Percentiles rank a stretch among this genome's conserved stretches.
Evolutionary conservation across 2,888 invertebrate genomes (phyloP).

Genomic region (Oithona nana): DNA sequence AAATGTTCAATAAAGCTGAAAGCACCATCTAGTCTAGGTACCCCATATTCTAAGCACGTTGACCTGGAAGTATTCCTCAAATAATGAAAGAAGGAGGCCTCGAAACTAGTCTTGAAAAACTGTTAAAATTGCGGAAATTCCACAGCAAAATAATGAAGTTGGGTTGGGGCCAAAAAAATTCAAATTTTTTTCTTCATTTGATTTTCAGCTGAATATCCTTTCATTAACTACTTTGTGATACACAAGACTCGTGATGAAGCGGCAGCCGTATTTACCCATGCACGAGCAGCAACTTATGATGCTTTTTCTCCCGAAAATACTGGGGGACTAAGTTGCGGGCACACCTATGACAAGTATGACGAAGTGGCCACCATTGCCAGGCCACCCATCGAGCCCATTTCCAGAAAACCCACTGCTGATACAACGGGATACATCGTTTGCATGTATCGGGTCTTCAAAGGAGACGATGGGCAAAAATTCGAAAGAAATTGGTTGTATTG

Average conservation of each 20-base stretch:
- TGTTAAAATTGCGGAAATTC: no score
- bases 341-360: constrained; percentile 45
- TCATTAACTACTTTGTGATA: constrained; percentile 74
- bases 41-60: no score
- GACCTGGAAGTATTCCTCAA: no score
- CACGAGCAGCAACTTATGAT: constrained; percentile 58
- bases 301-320: constrained; percentile 64
- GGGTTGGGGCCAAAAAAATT: not conserved
- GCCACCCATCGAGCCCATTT: constrained; percentile 50
- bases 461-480: constrained; percentile 75
- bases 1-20: no score
- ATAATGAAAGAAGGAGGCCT: no score
- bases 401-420: constrained; percentile 50
- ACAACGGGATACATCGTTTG: constrained; percentile 76
- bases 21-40: no score
- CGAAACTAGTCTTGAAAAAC: no score
- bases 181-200: not conserved
- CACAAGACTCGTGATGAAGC: constrained; percentile 71
- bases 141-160: no score
- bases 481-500: constrained; percentile 87
- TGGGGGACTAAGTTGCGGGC: constrained; percentile 66
- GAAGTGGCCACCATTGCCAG: constrained; percentile 67
- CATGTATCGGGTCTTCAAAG: constrained; percentile 83
- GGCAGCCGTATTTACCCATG: constrained; percentile 60
- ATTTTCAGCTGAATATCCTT: constrained; percentile 59